Evolutionary conservation across 2,888 invertebrate species (phyloP).

Genomic region (Pogonocherus hispidulus): DNA sequence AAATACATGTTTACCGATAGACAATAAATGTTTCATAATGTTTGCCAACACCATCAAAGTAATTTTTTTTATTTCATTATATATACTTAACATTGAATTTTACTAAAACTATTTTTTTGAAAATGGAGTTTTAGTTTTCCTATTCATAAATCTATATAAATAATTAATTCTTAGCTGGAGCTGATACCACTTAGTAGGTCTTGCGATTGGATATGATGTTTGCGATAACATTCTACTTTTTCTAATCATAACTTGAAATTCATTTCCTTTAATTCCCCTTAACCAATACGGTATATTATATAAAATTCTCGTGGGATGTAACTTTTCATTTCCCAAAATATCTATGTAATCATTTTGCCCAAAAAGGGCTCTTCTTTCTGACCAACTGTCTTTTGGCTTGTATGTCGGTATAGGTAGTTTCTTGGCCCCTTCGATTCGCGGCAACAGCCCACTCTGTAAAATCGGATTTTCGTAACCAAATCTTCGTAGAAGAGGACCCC

Average conservation of each 20-base stretch:
- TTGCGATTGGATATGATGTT: constrained; percentile 73
- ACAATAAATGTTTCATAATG: too few relatives aligned
- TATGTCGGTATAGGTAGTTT: constrained; percentile 78
- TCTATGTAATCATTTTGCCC: constrained; percentile 99
- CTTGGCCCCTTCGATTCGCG: constrained; percentile 73
- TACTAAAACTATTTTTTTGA: constrained; percentile 25
- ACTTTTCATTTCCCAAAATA: constrained; percentile 86
- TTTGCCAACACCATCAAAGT: too few relatives aligned
- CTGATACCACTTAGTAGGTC: constrained; percentile 85
- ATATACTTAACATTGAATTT: too few relatives aligned
- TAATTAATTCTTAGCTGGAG: constrained; percentile 81
- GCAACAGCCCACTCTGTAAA: constrained; percentile 78
- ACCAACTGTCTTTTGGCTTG: constrained; percentile 83
- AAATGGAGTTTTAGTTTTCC: constrained; percentile 81
- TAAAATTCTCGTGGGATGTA: constrained; percentile 87
- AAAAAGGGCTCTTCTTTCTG: constrained; percentile 83
- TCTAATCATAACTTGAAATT: constrained; percentile 82
- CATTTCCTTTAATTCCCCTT: constrained; percentile 88
- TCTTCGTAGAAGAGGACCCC: constrained; percentile 76
- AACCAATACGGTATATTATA: constrained; percentile 93
- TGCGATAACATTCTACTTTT: constrained; percentile 78
- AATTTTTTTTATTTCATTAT: too few relatives aligned
- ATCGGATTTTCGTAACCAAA: constrained; percentile 81
- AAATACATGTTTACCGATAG: too few relatives aligned
- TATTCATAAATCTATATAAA: constrained; percentile 84